phyloP scores from a whole-genome alignment of 2,797 vertebrate species.

The Poeciliopsis infans region DNA sequence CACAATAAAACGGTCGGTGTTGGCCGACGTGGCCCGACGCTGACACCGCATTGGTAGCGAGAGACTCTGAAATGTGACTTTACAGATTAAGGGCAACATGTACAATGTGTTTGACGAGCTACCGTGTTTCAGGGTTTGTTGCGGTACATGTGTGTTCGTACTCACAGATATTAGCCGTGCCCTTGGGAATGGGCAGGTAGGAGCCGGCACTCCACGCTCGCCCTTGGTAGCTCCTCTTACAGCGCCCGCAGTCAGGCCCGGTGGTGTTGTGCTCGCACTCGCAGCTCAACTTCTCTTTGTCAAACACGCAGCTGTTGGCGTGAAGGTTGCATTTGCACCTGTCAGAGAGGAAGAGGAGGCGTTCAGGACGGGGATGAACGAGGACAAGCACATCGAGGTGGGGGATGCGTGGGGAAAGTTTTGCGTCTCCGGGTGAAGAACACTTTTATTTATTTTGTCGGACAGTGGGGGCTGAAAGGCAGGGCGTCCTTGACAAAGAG shows the following conservation, averaged over 20 bases:
- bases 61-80: neutral
- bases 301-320: conserved; percentile 93
- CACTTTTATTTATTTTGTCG: conserved; percentile 42
- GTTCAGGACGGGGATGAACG: conserved; percentile 15
- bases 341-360: conserved; percentile 50
- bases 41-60: neutral
- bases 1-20: neutral
- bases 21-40: neutral
- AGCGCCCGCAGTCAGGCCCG: conserved; percentile 96
- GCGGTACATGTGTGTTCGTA: conserved; percentile 53
- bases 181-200: conserved; percentile 97
- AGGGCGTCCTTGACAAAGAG: conserved; percentile 52
- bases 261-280: conserved; percentile 99
- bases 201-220: conserved; percentile 95
- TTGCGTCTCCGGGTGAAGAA: neutral
- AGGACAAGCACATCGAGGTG: conserved; percentile 47
- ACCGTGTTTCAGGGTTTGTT: neutral
- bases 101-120: neutral
- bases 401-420: conserved; percentile 21
- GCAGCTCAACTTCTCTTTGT: conserved; percentile 94
- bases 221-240: conserved; percentile 97
- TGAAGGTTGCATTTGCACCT: conserved; percentile 99
- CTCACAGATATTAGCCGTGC: conserved; percentile 99
- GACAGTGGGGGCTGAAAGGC: conserved; percentile 51
- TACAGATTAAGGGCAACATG: no score